Evolutionary conservation across 2,888 invertebrate species (phyloP).

Genomic region (Drosophila anomelani): DNA sequence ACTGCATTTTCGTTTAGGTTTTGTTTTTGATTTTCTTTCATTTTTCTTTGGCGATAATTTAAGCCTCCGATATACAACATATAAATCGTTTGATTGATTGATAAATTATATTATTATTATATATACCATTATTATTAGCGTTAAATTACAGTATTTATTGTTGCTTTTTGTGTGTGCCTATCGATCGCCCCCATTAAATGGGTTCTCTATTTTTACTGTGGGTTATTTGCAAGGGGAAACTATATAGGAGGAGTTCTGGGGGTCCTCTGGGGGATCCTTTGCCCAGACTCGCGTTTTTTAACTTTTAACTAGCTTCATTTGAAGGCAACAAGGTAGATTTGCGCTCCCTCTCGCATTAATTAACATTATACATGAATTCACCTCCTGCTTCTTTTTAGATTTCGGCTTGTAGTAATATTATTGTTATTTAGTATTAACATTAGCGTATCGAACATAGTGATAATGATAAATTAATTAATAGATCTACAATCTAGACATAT

Average conservation of each 20-base stretch:
- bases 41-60: constrained; percentile 83
- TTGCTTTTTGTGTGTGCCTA: constrained; percentile 37
- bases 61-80: constrained; percentile 84
- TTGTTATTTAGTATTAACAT: constrained; percentile 34
- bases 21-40: constrained; percentile 39
- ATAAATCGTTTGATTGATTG: constrained; percentile 66
- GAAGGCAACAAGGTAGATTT: constrained; percentile 84
- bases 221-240: constrained; percentile 18
- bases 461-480: constrained; percentile 71
- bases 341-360: constrained; percentile 64
- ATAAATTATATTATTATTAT: constrained; percentile 60
- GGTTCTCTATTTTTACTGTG: background rate
- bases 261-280: constrained; percentile 7
- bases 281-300: constrained; percentile 42
- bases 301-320: constrained; percentile 83
- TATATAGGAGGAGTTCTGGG: constrained; percentile 25
- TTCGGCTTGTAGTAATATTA: constrained; percentile 30
- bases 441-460: constrained; percentile 39
- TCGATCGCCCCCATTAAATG: constrained; percentile 11
- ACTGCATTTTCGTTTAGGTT: constrained; percentile 47
- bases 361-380: constrained; percentile 43
- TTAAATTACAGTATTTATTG: constrained; percentile 31
- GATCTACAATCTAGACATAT: constrained; percentile 66
- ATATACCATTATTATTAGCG: constrained; percentile 15
- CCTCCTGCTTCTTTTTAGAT: constrained; percentile 33